phyloP scores from a whole-genome alignment of 2,888 invertebrate species.

The Patella pellucida region DNA sequence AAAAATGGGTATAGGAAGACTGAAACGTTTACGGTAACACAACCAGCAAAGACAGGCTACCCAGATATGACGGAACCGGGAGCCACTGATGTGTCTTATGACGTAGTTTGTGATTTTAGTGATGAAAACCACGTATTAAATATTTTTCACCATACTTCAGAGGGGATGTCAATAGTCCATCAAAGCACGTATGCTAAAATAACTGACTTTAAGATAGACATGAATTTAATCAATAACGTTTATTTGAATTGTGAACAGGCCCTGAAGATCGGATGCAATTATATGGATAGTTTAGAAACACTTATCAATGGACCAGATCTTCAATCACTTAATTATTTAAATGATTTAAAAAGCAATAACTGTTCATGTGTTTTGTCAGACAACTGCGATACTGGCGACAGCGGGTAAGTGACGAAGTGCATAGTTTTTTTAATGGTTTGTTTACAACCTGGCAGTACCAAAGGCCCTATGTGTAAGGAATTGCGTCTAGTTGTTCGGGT shows the following conservation, averaged over 20 bases:
- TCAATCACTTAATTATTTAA: no score
- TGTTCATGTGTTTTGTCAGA: not conserved
- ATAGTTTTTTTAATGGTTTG: not conserved
- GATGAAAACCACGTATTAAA: not conserved
- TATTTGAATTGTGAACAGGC: not conserved
- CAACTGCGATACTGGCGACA: not conserved
- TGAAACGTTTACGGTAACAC: conserved; percentile 1
- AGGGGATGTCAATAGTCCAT: not conserved
- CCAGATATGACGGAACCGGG: no score
- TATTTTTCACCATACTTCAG: not conserved
- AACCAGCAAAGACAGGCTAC: not conserved
- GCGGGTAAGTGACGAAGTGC: not conserved
- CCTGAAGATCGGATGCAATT: not conserved
- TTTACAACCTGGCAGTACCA: no score
- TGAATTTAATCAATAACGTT: not conserved
- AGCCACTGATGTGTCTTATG: no score
- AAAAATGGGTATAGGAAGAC: not conserved
- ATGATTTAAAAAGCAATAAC: not conserved
- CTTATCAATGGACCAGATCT: no score
- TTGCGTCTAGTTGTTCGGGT: no score
- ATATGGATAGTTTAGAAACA: not conserved
- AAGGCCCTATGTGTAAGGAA: no score
- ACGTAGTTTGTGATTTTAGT: no score
- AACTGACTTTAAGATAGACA: no score
- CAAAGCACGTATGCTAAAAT: no score